These are phyloP conservation scores for Hanleya hanleyi DNA, from an alignment of 2,888 invertebrate species.

Conservation along the genomic window DNA sequence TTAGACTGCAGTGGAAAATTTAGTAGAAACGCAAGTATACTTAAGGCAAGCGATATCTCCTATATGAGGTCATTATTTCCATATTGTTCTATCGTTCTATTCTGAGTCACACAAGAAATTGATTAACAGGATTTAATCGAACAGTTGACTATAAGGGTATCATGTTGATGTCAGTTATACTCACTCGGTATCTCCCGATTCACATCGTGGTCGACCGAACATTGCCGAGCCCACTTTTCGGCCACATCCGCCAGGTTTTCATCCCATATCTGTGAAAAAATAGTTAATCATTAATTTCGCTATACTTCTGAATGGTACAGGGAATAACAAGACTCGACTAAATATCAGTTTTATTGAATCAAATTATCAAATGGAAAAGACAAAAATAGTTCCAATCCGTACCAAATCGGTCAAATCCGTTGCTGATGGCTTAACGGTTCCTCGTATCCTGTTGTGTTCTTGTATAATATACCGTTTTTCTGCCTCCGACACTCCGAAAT, in stretches of 20 bases:
- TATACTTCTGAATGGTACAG: too few species aligned
- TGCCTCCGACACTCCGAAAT: conserved; percentile 6
- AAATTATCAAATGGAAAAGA: background rate
- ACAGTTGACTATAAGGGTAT: too few species aligned
- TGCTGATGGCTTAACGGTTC: conserved; percentile 18
- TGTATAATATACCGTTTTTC: conserved; percentile 22
- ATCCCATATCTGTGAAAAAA: conserved; percentile 25
- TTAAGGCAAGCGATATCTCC: too few species aligned
- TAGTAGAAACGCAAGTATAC: too few species aligned
- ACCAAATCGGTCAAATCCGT: conserved; percentile 36
- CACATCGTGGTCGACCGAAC: conserved; percentile 13
- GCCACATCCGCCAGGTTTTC: conserved; percentile 28
- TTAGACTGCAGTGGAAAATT: too few species aligned
- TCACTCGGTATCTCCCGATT: background rate
- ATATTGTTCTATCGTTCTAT: too few species aligned
- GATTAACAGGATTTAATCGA: too few species aligned
- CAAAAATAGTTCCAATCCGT: background rate
- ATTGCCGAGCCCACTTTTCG: conserved; percentile 28
- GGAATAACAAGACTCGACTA: too few species aligned
- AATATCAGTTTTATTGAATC: too few species aligned
- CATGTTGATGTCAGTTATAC: too few species aligned
- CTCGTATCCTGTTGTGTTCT: conserved; percentile 30
- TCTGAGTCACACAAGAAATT: too few species aligned
- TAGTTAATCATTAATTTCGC: background rate
- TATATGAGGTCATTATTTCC: too few species aligned